phyloP scores from a whole-genome alignment of 2,113 vertebrate species.

The Siphamia tubifer region DNA sequence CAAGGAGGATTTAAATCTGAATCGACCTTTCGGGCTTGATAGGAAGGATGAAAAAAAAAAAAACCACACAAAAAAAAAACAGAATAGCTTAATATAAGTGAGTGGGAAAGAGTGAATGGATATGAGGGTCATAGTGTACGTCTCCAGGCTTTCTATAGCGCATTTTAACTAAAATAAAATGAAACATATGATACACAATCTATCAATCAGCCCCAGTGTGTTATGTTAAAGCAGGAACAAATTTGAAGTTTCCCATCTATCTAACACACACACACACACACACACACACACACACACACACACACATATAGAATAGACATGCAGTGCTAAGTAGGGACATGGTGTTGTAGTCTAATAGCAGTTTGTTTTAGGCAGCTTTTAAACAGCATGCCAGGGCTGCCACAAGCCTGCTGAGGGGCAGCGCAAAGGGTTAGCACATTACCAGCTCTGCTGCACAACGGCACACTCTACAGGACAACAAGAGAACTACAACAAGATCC shows the following conservation, averaged over 20 bases:
- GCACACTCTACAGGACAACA: constrained; percentile 53
- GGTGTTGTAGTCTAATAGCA: constrained; percentile 52
- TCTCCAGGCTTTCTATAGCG: constrained; percentile 8
- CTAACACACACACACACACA: background rate
- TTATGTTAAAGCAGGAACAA: background rate
- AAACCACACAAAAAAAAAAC: no score
- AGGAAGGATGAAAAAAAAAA: constrained; percentile 52
- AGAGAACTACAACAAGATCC: background rate
- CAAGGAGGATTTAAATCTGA: constrained; percentile 69
- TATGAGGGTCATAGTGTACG: constrained; percentile 16
- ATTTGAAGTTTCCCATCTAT: constrained; percentile 4
- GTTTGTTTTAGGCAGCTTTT: constrained; percentile 75
- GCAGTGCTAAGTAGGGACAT: constrained; percentile 50
- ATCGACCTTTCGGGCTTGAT: constrained; percentile 54
- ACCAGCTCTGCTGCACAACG: constrained; percentile 47
- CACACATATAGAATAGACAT: constrained; percentile 2
- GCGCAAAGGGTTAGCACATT: background rate
- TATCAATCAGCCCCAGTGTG: background rate
- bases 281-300: constrained; percentile 1
- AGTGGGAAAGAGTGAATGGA: constrained; percentile 35
- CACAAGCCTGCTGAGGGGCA: constrained; percentile 41
- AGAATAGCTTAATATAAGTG: constrained; percentile 37
- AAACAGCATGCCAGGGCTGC: constrained; percentile 67
- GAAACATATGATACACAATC: background rate
- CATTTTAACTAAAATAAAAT: constrained; percentile 15